Base-by-base conservation (phyloP, 2,113 vertebrate genomes). In the Forbesichthys agassizii region DNA sequence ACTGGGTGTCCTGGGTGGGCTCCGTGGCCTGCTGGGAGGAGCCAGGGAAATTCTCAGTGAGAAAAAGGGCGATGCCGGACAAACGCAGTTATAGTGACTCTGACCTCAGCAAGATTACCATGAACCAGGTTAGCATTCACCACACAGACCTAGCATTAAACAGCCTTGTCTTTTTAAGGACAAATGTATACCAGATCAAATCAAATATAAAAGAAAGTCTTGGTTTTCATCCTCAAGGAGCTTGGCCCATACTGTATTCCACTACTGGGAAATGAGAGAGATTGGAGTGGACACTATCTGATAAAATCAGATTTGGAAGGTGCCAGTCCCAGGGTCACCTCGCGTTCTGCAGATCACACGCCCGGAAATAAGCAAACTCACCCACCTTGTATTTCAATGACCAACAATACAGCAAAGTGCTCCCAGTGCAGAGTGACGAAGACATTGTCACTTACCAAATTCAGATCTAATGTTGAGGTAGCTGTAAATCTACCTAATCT, bases 51-150 rank as follows among this genome's bases (percentile, higher is more conserved):
- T 93, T 88, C 75, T 60, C 84, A 47, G 88, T 90, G 78, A 86
- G 89, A 55, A 93, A 92, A 66, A 88, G 82, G 55, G 89, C 88
- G 1, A 66, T 92, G 12, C 69, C 89, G 63, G 86, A 90, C 81
- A 93, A 90, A 77, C 82, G 89, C 58, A 92, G 92, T 90, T 93
- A 92, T 76, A 94, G 92, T 48, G 92, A 93, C 55, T 92, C 92
- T 33, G 93, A 93, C 63, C 89, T 94, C 72, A 86, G 86, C 75
- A 92, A 88, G 80, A 86, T 93, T 7, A 60, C 73, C 60, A 79
- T 81, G 1, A 66, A 71, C 42, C 71, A 90, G 84, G 88, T 89
- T 33, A 78, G 57, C 61, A 36, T 48, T 68, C 4, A 71, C 13
- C 14, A 48, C 53, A 16, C n/a, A 59, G 9, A 6, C 12, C 3